Base-by-base conservation (phyloP, 2,113 vertebrate genomes). In the Orcinus orca region DNA sequence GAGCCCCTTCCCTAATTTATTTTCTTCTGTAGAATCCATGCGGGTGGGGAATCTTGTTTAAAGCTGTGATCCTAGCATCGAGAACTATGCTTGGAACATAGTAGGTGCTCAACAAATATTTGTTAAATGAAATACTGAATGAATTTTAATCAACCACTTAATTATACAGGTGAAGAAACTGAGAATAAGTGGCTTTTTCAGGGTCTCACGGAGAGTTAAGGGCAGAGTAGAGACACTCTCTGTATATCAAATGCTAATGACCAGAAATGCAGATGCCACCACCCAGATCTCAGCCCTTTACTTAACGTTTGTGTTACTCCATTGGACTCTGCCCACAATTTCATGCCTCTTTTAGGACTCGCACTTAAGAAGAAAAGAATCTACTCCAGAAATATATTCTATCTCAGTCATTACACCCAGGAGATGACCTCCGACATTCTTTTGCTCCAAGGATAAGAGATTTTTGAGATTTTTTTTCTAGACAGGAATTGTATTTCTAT, bases 21-120 rank as follows among this genome's bases (percentile, higher is more conserved):
- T 81, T 58, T 67, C 68, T 36, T 58, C 25, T 31, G 13, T 8
- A 60, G 44, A 84, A 92, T 85, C 60, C 25, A 62, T 11, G 60
- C 60, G n/a, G 21, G 31, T 5, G 36, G 23, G 44, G 14, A 47
- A 31, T 53, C 53, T 87, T 47, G 9, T 94, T 94, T 84, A 89
- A 84, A 96, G 11, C 13, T 88, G 18, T 88, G 17, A 18, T 94
- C 67, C 9, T 31, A 44, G 36, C 21, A 26, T 62, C 2, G 21
- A 73, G 25, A 96, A 50, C 47, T 90, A 67, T 65, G 58, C n/a
- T 47, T 60, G 10, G 20, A 63, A 87, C 31, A n/a, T 58, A 74
- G 68, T 62, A 95, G 60, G 14, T 85, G 55, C 41, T 70, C 58
- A 89, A 38, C n/a, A 90, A 88, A 85, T 95, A 92, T 36, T 94